Evolutionary conservation across 2,888 invertebrate species (phyloP), one percentile per base, ranked within the genome.

Genomic region (Sinopyrophorus schimmeli): DNA sequence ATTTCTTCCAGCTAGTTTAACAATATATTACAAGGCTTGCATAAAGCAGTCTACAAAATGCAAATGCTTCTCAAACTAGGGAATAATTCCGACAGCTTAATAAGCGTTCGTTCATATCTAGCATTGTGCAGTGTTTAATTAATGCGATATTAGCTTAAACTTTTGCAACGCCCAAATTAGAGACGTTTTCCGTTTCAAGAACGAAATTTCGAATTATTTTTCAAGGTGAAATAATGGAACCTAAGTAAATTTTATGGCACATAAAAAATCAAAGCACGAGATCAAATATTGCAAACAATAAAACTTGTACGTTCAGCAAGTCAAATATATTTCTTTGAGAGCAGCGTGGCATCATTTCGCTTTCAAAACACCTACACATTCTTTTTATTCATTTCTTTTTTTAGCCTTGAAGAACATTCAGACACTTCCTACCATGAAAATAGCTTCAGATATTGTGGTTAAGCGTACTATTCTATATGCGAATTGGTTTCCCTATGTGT

Each of bases 401-500:
- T 34, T 26, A 35, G 32, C 43, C 43, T 38, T 21, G 38, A 37
- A 44, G 44, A 44, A 38, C 38, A 44, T 44, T 44, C 44, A 30
- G 37, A 38, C 44, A 44, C 35, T 38, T 35, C 38, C 38, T 20
- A 15, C 44, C 44, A 44, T 44, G 38, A 44, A 44, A 44, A 44
- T 44, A 44, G 38, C 44, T 37, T 30, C 20, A 26, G 38, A 38
- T 44, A 44, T 44, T 44, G 35, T 38, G 38, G 34, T 43, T 43
- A 43, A 43, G 43, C 32, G 15, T 43, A 26, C 43, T 43, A 43
- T 32, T 43, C 32, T 43, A 43, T 43, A 43, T 43, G 43, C 43
- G 34, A 43, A 43, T 43, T 35, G 43, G 26, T 43, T 43, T 43
- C 31, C 30, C 38, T 44, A 44, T 44, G 35, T 44, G 37, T 38